Evolutionary conservation across 2,888 invertebrate genomes (phyloP).

Genomic region (Tipula confusa): DNA sequence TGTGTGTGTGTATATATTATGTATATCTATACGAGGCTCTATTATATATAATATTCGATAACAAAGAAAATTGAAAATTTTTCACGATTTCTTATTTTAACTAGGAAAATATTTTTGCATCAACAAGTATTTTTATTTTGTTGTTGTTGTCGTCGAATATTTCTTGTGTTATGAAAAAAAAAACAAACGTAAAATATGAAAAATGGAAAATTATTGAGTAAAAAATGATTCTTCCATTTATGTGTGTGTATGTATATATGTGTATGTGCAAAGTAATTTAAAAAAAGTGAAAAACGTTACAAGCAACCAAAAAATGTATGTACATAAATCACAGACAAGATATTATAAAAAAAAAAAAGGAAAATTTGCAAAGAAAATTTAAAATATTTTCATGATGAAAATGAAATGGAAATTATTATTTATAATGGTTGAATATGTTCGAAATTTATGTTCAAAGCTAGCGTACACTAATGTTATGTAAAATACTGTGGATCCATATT

Average conservation of each 20-base stretch:
- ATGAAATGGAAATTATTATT: slow-evolving; percentile 12
- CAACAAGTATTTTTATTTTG: background rate
- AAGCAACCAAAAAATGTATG: background rate
- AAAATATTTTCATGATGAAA: background rate
- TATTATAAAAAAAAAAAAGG: background rate
- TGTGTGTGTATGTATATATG: background rate
- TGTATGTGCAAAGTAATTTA: background rate
- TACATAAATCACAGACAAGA: background rate
- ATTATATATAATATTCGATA: slow-evolving; percentile 5
- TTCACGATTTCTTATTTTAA: background rate
- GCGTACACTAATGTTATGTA: no score
- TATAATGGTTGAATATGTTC: slow-evolving; percentile 1
- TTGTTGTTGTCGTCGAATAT: background rate
- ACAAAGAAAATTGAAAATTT: slow-evolving; percentile 1
- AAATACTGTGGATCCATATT: no score
- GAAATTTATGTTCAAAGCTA: background rate
- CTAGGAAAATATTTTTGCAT: slow-evolving; percentile 6
- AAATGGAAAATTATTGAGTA: slow-evolving; percentile 3
- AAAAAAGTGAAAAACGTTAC: background rate
- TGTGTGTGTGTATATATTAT: background rate
- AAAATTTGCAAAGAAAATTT: background rate
- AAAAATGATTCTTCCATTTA: background rate
- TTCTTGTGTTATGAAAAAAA: background rate
- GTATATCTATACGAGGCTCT: no score
- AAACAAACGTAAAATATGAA: background rate